Evolutionary conservation across 2,113 vertebrate genomes (phyloP).

Genomic region (Prochilodus magdalenae): DNA sequence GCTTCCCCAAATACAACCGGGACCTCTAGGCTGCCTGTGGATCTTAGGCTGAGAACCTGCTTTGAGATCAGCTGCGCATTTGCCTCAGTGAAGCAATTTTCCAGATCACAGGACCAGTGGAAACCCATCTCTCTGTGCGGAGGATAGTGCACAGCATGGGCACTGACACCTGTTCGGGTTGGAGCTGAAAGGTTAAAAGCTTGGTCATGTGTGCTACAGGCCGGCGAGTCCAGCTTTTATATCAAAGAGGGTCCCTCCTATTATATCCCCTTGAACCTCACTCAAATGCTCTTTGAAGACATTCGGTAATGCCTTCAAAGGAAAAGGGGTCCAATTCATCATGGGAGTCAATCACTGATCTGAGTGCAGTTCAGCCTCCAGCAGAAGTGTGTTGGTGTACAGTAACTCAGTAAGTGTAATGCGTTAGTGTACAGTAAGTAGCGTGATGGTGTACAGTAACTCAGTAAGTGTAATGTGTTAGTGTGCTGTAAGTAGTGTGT

Average conservation of each 20-base stretch:
- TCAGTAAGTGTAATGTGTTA: no score
- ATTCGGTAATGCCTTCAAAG: not conserved
- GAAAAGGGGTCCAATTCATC: not conserved
- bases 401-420: no score
- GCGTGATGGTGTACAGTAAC: no score
- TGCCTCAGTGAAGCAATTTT: not conserved
- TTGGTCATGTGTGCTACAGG: not conserved
- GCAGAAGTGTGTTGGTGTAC: no score
- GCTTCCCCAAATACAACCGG: not conserved
- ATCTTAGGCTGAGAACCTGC: not conserved
- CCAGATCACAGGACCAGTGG: not conserved
- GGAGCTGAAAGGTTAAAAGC: not conserved
- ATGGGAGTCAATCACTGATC: not conserved
- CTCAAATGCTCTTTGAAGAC: not conserved
- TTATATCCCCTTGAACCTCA: not conserved
- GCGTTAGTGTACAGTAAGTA: no score
- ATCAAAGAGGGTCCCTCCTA: not conserved
- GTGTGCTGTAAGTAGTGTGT: no score
- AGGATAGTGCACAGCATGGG: not conserved
- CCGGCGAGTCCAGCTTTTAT: not conserved
- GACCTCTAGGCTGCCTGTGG: not conserved
- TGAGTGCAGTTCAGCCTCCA: not conserved
- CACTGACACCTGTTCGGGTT: no score
- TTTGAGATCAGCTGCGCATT: not conserved
- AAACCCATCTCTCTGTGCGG: not conserved